Evolutionary conservation across 2,888 invertebrate genomes (phyloP), one percentile per base, ranked within the genome.

Genomic region (Microctonus aethiopoides): DNA sequence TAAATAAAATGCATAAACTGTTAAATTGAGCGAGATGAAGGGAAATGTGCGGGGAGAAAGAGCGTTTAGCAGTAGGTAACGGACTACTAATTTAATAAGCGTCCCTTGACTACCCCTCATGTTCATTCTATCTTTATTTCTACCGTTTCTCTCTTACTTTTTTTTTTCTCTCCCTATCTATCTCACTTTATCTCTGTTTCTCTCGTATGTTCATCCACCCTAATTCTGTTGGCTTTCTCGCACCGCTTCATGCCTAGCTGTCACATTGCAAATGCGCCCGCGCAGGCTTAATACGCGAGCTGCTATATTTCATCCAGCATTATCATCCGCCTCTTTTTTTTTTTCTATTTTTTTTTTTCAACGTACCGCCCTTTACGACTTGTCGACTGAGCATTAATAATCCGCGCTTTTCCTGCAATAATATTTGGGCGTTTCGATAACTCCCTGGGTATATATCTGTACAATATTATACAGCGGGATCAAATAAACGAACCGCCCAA

Each of bases 361-460:
- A 56, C 57, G 70, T 70, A 62, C 65, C 74, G 78, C 79, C 80
- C 76, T 79, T 81, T 80, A 81, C 80, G 82, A 81, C 78, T 80
- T 81, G 81, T 78, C 80, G 80, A 81, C 79, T 82, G 78, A 79
- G 78, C 80, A 77, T 80, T 81, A 78, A 80, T 78, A 80, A 79
- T 79, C 76, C 78, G 76, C 75, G 75, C 76, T 74, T 74, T 72
- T 74, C 74, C 74, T 67, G 75, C 74, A 77, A 78, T 77, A 76
- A 77, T 75, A 78, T 70, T 70, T 77, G 74, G 72, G 74, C 62
- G 62, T 70, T 72, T 74, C 73, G 74, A 75, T 77, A 67, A 74
- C 73, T 63, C 62, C 68, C 57, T 62, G 56, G 65, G 39, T 26
- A 24, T 29, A 32, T 29, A 32, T 24, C 32, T 2, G 26, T 7